A percentile compares a stretch with the other conserved stretches of the same genome.
These are phyloP conservation scores for Uropsilus gracilis DNA, from an alignment of 2,113 vertebrate species.

Conservation along the genomic window DNA sequence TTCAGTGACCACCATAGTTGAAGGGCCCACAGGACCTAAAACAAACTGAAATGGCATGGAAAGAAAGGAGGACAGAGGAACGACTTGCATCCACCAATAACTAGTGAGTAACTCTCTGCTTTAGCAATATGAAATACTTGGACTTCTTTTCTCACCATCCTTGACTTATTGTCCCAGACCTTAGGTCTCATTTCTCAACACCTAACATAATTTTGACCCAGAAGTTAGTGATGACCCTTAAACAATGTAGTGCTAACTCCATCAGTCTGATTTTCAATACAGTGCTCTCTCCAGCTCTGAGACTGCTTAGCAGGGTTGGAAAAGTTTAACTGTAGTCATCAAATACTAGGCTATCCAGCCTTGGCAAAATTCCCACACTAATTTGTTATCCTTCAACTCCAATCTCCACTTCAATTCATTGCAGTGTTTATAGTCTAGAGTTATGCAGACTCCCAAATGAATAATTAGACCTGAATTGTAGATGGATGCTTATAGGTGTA, in stretches of 20 bases:
- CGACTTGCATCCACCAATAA: fast-evolving
- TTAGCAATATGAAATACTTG: neutral
- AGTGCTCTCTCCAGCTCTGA: neutral
- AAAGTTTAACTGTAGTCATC: constrained; percentile 3
- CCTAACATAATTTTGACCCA: neutral
- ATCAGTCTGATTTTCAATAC: neutral
- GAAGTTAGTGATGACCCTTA: neutral
- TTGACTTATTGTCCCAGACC: neutral
- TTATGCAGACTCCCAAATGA: neutral
- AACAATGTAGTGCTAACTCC: neutral
- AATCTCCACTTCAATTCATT: neutral
- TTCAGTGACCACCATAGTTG: neutral
- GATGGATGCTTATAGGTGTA: neutral
- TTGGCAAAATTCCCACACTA: neutral
- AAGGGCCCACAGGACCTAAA: neutral
- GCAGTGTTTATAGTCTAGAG: neutral
- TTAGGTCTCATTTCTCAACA: neutral
- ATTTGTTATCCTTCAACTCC: neutral
- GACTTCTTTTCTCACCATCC: neutral
- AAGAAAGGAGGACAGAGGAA: neutral
- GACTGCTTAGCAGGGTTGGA: neutral
- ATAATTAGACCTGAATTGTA: neutral
- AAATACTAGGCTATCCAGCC: neutral
- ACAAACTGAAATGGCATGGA: neutral
- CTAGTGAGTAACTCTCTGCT: neutral